Evolutionary conservation across 2,797 vertebrate species (phyloP).

Genomic region (Lagocephalus sceleratus): DNA sequence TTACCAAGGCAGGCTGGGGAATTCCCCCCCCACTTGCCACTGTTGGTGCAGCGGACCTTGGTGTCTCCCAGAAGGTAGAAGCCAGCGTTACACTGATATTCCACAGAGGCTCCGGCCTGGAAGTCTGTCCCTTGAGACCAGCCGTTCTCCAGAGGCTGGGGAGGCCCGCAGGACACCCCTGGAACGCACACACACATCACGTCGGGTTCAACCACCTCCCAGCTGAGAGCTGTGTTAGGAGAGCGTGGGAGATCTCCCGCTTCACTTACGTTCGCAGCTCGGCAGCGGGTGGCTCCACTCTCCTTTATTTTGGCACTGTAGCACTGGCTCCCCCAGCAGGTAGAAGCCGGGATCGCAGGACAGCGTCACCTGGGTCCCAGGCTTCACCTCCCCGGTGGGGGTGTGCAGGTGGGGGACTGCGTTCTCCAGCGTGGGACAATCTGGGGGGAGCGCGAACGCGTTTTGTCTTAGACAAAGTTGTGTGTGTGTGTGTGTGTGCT

Average conservation of each 20-base stretch:
- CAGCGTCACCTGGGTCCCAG: constrained; percentile 87
- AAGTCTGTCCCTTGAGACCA: constrained; percentile 85
- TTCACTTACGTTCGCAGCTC: constrained; percentile 94
- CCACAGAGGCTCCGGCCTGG: constrained; percentile 84
- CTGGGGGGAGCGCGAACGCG: constrained; percentile 59
- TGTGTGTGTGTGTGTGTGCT: no score
- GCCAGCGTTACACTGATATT: constrained; percentile 89
- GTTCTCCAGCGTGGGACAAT: constrained; percentile 87
- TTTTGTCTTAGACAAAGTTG: neutral
- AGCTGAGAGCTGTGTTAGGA: neutral
- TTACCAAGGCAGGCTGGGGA: constrained; percentile 90
- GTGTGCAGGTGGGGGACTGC: constrained; percentile 80
- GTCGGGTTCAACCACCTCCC: neutral
- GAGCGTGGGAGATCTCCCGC: no score
- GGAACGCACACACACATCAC: constrained; percentile 28
- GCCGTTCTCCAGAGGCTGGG: constrained; percentile 86
- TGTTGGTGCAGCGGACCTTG: constrained; percentile 86
- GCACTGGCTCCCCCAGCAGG: constrained; percentile 89
- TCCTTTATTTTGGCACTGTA: constrained; percentile 89
- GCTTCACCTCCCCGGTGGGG: constrained; percentile 79
- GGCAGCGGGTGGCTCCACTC: constrained; percentile 91
- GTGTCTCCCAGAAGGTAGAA: constrained; percentile 93
- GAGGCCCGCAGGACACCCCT: constrained; percentile 90
- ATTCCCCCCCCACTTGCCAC: constrained; percentile 88
- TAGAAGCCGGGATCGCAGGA: constrained; percentile 94